Evolutionary conservation across 2,888 invertebrate species (phyloP), one percentile per base, ranked within the genome.

Genomic region (Lithodes maja): DNA sequence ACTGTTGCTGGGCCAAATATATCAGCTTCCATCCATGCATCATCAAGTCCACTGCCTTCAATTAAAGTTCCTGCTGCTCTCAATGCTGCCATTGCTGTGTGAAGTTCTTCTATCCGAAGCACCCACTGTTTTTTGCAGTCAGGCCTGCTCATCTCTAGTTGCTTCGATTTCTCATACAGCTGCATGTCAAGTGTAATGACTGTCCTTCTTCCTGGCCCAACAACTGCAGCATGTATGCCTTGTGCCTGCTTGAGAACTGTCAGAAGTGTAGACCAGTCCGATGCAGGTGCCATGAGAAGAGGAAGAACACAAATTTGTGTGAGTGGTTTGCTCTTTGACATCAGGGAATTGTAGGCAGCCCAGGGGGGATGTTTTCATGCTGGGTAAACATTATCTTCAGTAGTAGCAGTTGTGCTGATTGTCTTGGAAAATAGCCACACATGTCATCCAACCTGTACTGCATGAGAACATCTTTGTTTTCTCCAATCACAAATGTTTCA

Each of bases 161-260:
- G 81, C 33, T 81, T 81, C 17, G 17, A 55, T 81, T 54, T 17
- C 53, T 55, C 81, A 81, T 81, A 55, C 33, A 55, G 49, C n/a
- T 54, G 33, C 68, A 81, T 55, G 61, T 81, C 81, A 54, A 81
- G 53, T 50, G 81, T 81, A 49, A 81, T 81, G 33, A 81, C 81
- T 81, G 81, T 78, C 17, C 1, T 74, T 74, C 74, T 15, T 74
- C 17, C 74, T n/a, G 74, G 74, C 17, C 74, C 74, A 74, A n/a
- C 74, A 74, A 74, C 17, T 15, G 74, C 17, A n/a, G 74, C 17
- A n/a, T 15, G n/a, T n/a, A 74, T 74, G 74, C 74, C 74, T 17
- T 74, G 74, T 15, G 17, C 1, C 17, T 74, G 74, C 17, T 74
- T 74, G n/a, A 74, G 74, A 74, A 74, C 74, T 74, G 74, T 74